Evolutionary conservation across 2,888 invertebrate species (phyloP).

Genomic region (Callyntrura guangdongensis): DNA sequence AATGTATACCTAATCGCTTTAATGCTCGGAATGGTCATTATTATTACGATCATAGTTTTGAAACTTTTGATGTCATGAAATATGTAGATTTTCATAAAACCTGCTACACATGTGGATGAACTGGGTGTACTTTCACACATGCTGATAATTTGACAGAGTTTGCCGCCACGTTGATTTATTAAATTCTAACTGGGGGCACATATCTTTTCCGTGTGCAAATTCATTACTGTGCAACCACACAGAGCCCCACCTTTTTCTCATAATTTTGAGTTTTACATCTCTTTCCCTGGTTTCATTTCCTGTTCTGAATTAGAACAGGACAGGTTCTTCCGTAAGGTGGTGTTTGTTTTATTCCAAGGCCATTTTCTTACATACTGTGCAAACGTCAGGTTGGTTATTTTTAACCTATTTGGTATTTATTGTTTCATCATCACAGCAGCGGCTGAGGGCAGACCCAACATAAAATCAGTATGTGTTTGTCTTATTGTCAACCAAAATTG

Average conservation of each 20-base stretch:
- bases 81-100: slow-evolving; percentile 10
- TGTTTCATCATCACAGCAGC: slow-evolving; percentile 19
- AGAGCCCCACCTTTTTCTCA: background rate
- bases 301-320: background rate
- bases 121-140: background rate
- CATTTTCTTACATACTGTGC: background rate
- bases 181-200: slow-evolving; percentile 10
- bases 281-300: background rate
- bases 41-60: slow-evolving; percentile 51
- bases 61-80: slow-evolving; percentile 15
- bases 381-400: slow-evolving; percentile 14
- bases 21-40: slow-evolving; percentile 38
- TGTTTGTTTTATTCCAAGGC: slow-evolving; percentile 26
- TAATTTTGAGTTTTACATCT: background rate
- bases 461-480: slow-evolving; percentile 13
- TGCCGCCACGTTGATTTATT: slow-evolving; percentile 45
- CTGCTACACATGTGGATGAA: background rate
- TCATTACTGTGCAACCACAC: background rate
- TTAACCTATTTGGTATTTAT: slow-evolving; percentile 47
- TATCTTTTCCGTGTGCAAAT: background rate
- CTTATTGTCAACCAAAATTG: slow-evolving; percentile 48
- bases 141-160: slow-evolving; percentile 33
- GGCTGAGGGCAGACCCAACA: background rate
- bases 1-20: background rate
- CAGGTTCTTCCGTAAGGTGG: background rate